A percentile compares a stretch with the other conserved stretches of the same genome.
These are phyloP conservation scores for Myotis vivesi DNA, from an alignment of 2,797 vertebrate genomes.

Conservation along the genomic window DNA sequence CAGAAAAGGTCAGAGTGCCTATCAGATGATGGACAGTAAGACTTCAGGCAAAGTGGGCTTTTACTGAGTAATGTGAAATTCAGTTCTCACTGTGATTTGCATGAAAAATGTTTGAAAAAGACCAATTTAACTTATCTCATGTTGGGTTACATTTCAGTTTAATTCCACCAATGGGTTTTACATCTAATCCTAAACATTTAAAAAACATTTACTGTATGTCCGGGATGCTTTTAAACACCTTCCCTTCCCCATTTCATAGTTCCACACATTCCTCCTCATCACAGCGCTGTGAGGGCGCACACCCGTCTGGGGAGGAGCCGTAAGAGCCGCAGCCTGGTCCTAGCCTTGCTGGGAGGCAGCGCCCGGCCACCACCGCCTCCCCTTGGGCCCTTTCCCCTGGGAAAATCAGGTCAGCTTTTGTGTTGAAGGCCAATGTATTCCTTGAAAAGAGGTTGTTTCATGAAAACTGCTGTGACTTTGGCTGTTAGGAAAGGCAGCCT, in stretches of 20 bases:
- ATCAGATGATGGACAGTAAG: not conserved
- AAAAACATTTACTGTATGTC: not conserved
- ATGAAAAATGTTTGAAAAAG: not conserved
- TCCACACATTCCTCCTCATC: not conserved
- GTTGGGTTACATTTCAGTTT: not conserved
- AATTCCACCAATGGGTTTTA: not conserved
- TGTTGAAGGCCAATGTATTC: not conserved
- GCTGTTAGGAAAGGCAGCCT: not conserved
- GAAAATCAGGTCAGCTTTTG: not conserved
- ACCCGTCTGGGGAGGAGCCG: not conserved
- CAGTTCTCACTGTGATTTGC: not conserved
- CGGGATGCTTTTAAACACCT: not conserved
- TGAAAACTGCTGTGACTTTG: not conserved
- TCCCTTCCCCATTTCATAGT: not conserved
- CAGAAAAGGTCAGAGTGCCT: not conserved
- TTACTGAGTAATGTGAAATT: not conserved
- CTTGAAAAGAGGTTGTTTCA: not conserved
- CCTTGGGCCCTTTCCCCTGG: not conserved
- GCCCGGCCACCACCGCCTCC: fast-evolving
- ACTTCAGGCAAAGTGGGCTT: not conserved
- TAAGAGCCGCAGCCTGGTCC: not conserved
- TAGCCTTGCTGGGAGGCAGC: fast-evolving
- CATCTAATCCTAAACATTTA: not conserved
- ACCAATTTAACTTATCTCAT: not conserved
- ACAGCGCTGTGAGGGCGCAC: fast-evolving